Evolutionary conservation across 2,888 invertebrate genomes (phyloP).

Genomic region (Agonopterix arenella): DNA sequence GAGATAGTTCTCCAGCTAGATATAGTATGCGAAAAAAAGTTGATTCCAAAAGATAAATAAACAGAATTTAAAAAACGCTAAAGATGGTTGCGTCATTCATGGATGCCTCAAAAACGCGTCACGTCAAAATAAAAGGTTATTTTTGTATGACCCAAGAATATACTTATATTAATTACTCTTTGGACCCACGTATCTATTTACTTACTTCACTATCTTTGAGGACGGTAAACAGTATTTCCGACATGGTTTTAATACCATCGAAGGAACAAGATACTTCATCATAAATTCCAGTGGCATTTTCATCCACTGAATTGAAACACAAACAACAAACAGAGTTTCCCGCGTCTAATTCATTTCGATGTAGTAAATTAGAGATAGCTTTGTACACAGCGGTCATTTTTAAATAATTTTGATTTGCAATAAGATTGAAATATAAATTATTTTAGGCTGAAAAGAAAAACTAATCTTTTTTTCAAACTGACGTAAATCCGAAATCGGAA

Average conservation of each 20-base stretch:
- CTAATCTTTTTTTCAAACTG: no score
- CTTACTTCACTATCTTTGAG: not conserved
- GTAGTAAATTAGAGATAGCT: not conserved
- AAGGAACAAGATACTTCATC: not conserved
- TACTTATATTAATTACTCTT: no score
- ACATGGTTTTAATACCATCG: not conserved
- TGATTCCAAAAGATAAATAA: not conserved
- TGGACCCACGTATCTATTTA: not conserved
- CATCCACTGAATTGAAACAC: not conserved
- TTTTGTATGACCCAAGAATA: no score
- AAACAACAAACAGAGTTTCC: not conserved
- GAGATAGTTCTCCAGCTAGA: no score
- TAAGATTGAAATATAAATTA: no score
- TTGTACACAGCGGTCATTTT: not conserved
- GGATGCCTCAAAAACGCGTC: not conserved
- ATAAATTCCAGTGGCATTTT: not conserved
- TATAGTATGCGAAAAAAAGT: no score
- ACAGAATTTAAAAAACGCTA: not conserved
- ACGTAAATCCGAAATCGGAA: no score
- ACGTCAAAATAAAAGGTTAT: not conserved
- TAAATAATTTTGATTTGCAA: not conserved
- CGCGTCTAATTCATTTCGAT: not conserved
- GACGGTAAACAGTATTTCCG: not conserved
- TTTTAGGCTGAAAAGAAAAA: no score
- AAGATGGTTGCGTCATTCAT: not conserved